These are phyloP conservation scores for Celastrina argiolus DNA, from an alignment of 2,888 invertebrate genomes.

Conservation along the genomic window DNA sequence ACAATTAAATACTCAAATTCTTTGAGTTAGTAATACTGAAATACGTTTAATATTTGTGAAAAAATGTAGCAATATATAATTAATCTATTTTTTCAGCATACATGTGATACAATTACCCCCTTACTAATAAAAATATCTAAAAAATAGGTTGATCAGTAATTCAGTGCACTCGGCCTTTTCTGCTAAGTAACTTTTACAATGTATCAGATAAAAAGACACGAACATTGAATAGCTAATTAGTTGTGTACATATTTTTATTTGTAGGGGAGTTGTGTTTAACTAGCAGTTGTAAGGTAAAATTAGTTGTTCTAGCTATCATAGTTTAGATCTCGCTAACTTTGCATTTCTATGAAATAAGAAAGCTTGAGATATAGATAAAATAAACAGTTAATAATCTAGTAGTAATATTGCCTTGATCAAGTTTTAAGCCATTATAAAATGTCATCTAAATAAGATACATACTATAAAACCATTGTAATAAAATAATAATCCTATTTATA, in stretches of 20 bases:
- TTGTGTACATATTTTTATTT: no score
- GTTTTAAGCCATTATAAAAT: constrained; percentile 8
- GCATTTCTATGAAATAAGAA: constrained; percentile 12
- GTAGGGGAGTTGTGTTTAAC: no score
- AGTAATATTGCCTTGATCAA: constrained; percentile 17
- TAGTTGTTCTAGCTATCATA: constrained; percentile 25
- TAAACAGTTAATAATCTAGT: neutral
- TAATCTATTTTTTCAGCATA: constrained; percentile 27
- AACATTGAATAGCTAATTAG: no score
- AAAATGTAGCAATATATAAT: constrained; percentile 24
- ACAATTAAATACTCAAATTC: neutral
- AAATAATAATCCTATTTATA: neutral
- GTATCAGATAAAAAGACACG: no score
- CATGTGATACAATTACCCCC: no score
- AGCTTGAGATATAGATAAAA: neutral
- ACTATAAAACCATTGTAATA: neutral
- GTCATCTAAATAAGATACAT: neutral
- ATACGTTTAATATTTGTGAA: neutral
- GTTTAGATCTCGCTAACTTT: constrained; percentile 6
- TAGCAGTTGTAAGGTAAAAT: constrained; percentile 27
- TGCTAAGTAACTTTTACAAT: no score
- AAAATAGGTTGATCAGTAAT: no score
- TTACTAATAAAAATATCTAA: no score
- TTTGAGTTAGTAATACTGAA: neutral
- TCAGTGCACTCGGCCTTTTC: no score